Base-by-base conservation (phyloP, 64 coral and sea anemone genomes). In the Porites australiensis region DNA sequence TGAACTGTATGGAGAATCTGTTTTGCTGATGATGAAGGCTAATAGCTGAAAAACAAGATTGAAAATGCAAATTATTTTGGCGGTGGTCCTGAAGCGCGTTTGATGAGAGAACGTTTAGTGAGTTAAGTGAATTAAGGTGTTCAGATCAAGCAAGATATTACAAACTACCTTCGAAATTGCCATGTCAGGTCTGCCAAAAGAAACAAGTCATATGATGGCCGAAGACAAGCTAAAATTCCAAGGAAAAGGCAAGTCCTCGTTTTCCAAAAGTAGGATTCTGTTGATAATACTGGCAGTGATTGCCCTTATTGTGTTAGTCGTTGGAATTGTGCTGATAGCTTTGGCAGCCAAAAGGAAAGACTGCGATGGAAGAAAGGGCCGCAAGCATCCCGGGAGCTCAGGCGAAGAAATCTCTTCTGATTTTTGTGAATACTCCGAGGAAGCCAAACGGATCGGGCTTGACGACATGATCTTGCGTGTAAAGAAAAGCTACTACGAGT, bases 341-440 rank as follows among this genome's bases (percentile, higher is more conserved):
- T 46, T 83, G 18, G 61, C 80, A 50, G 14, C 8, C 16, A 83
- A 83, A 46, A 83, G 51, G 59, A 50, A 83, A 27, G 80, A 67
- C 49, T 48, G 46, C 19, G 16, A 13, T 15, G 80, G 6, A 2
- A 7, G 67, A 66, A 45, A 45, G 22, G 27, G 22, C 27, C 0
- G 27, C 15, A 19, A 45, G 67, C 15, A 21, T 47, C 6, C 3
- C 0, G 44, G 58, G 13, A 48, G 44, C 62, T 7, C 4, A 15
- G 78, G 16, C 3, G 55, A 77, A 7, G 79, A 93, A 13, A 11
- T 6, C 0, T 47, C 79, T 37, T 82, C 80, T n/a, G 5, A 60
- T 20, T 83, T 83, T 14, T 83, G 84, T 96, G 90, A 54, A 13
- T 62, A 81, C 71, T 81, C 90, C 53, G 43, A 88, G 60, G 90